These are phyloP conservation scores for Tribolium castaneum DNA, from an alignment of 1,140 invertebrate genomes.

Conservation along the genomic window DNA sequence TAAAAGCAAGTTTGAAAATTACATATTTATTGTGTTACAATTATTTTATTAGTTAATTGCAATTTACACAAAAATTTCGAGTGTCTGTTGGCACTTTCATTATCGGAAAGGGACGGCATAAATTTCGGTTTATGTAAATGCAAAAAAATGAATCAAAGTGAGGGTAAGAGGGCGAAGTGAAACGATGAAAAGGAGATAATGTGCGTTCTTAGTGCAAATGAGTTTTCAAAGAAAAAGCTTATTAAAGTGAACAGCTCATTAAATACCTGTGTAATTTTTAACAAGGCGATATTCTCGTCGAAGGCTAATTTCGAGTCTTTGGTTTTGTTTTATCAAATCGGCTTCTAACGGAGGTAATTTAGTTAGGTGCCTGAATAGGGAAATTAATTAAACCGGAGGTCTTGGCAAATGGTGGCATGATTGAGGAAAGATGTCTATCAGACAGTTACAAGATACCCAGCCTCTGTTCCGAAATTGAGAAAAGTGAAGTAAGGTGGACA, in stretches of 20 bases:
- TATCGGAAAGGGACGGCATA: too few species aligned
- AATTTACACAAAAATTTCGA: too few species aligned
- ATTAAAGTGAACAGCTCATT: not conserved
- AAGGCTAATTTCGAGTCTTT: not conserved
- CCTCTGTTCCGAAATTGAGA: not conserved
- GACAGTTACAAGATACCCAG: not conserved
- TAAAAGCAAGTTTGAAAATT: too few species aligned
- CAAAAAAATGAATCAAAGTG: too few species aligned
- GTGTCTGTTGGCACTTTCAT: too few species aligned
- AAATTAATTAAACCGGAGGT: constrained; percentile 14
- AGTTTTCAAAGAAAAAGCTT: not conserved
- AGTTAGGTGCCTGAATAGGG: not conserved
- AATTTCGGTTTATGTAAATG: too few species aligned
- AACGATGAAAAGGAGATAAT: not conserved
- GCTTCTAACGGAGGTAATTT: constrained; percentile 1
- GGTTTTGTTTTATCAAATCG: not conserved
- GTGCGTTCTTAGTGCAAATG: not conserved
- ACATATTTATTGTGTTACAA: too few species aligned
- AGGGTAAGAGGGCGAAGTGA: not conserved
- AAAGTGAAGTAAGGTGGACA: not conserved
- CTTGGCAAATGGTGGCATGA: constrained; percentile 14
- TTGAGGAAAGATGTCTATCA: not conserved
- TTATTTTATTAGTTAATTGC: too few species aligned
- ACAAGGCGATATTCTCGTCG: not conserved
- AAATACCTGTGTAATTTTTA: not conserved